phyloP scores from a whole-genome alignment of 2,888 invertebrate genomes.

The Dryobotodes eremita region DNA sequence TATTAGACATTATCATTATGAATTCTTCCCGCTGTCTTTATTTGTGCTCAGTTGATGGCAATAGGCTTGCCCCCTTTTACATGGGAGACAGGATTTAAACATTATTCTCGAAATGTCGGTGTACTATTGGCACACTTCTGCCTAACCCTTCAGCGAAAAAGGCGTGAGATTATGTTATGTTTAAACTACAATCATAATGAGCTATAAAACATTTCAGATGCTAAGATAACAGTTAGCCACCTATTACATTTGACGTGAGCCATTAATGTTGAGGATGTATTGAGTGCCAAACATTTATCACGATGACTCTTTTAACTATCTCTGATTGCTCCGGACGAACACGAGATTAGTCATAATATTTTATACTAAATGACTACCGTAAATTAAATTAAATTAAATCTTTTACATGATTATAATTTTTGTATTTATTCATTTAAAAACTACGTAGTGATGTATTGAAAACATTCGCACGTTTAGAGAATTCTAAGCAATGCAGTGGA shows the following conservation, averaged over 20 bases:
- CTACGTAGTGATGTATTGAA: background rate
- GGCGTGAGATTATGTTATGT: too few species aligned
- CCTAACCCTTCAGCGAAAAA: too few species aligned
- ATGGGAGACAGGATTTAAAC: background rate
- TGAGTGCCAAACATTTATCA: conserved; percentile 58
- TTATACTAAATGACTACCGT: conserved; percentile 20
- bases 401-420: conserved; percentile 13
- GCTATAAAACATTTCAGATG: conserved; percentile 41
- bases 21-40: too few species aligned
- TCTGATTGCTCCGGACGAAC: conserved; percentile 33
- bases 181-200: conserved; percentile 30
- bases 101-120: background rate
- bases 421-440: background rate
- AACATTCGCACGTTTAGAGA: background rate
- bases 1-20: too few species aligned
- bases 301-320: conserved; percentile 41
- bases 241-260: conserved; percentile 43
- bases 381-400: conserved; percentile 27
- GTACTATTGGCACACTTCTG: background rate
- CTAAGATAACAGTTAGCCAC: conserved; percentile 51
- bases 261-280: conserved; percentile 55
- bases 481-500: background rate
- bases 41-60: background rate
- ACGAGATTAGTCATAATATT: conserved; percentile 39
- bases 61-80: background rate